Base-by-base conservation (phyloP, 2,888 invertebrate species). In the Ceraclea dissimilis region DNA sequence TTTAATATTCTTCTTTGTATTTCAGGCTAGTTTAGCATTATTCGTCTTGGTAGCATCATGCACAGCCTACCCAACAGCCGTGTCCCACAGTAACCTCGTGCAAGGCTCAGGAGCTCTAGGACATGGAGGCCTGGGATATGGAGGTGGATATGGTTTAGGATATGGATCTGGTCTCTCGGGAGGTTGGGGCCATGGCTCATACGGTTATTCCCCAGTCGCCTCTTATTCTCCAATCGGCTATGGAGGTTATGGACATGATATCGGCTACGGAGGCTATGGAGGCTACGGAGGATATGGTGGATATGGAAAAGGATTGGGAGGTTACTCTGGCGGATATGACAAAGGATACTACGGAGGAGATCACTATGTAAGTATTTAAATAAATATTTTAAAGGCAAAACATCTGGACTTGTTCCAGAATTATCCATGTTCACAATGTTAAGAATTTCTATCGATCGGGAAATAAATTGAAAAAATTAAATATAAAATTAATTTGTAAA, bases 71-170 rank as follows among this genome's bases (percentile, higher is more conserved):
- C 50, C 48, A 39, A 13, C 39, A 17, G 59, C 60, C 13, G 33
- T 60, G 8, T 57, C 60, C n/a, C 56, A 60, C 39, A 56, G 56
- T 20, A 58, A 60, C 26, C 26, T 56, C 2, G 43, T 57, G 1
- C 54, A 52, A 13, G 50, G 39, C 5, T 39, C 39, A 8, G 39
- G 39, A 13, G 39, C 39, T 16, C n/a, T 39, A 13, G 39, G 39
- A 13, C 39, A 39, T 39, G 4, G 13, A 4, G 39, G 39, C 4
- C 13, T 8, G 2, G 39, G 39, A 16, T 39, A 4, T 8, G 39
- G 39, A 8, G 5, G 2, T 13, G 39, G 39, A 39, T 31, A 6
- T 8, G 31, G 31, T 31, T 11, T 31, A 31, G 31, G 31, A 31
- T 31, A 8, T 8, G 13, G 16, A 4, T 39, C 4, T 39, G 8